phyloP scores from a whole-genome alignment of 2,113 vertebrate genomes.

The Ariopsis seemanni region DNA sequence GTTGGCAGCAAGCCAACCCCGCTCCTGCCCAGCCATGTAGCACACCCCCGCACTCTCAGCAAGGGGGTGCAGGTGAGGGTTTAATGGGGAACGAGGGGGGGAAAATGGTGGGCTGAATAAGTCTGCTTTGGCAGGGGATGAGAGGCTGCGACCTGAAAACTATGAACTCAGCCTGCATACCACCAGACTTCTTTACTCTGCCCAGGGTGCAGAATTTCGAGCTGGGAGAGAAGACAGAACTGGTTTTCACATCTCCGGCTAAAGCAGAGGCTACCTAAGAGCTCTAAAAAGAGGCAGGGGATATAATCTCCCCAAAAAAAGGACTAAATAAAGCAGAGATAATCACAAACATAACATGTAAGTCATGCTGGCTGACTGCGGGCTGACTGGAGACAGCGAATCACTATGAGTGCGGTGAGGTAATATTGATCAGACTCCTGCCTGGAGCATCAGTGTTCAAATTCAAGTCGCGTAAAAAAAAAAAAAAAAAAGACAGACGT shows the following conservation, averaged over 20 bases:
- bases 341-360: slow-evolving; percentile 17
- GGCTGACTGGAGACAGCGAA: slow-evolving; percentile 3
- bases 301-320: slow-evolving; percentile 20
- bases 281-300: slow-evolving; percentile 14
- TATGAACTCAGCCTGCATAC: slow-evolving; percentile 2
- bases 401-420: slow-evolving; percentile 30
- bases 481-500: neutral
- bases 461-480: slow-evolving; percentile 10
- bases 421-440: slow-evolving; percentile 38
- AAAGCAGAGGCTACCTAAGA: slow-evolving; percentile 41
- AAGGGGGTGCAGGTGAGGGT: slow-evolving; percentile 62
- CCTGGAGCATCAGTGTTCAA: slow-evolving; percentile 27
- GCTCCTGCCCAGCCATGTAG: slow-evolving; percentile 75
- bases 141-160: slow-evolving; percentile 24
- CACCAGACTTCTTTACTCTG: neutral
- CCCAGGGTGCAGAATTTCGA: neutral
- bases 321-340: slow-evolving; percentile 9
- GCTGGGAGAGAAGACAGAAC: neutral
- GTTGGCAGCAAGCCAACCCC: slow-evolving; percentile 82
- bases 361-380: slow-evolving; percentile 41
- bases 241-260: slow-evolving; percentile 30
- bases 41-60: slow-evolving; percentile 51
- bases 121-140: slow-evolving; percentile 47
- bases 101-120: slow-evolving; percentile 22
- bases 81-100: slow-evolving; percentile 23